Evolutionary conservation across 1,140 invertebrate genomes (phyloP).

Genomic region (Xylocopa sonorina): DNA sequence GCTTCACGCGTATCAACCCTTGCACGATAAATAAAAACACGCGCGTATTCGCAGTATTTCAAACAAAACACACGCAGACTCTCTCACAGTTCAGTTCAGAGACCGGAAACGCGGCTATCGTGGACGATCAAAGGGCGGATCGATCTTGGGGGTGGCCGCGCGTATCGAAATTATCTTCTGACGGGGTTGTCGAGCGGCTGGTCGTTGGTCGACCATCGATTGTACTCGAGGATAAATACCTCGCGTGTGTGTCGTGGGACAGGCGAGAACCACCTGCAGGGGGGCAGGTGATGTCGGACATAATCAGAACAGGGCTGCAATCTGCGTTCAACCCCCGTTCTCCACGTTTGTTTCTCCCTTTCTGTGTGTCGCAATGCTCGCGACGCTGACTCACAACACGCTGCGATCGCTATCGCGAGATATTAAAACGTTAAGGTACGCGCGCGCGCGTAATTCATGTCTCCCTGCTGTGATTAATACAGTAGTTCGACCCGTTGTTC

Average conservation of each 20-base stretch:
- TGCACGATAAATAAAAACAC: background rate
- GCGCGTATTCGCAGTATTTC: background rate
- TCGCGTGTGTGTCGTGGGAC: slow-evolving; percentile 57
- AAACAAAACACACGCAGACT: background rate
- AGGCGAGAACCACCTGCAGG: slow-evolving; percentile 76
- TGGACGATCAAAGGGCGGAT: slow-evolving; percentile 14
- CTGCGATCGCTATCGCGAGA: too few species aligned
- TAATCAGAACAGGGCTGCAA: slow-evolving; percentile 75
- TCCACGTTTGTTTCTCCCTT: slow-evolving; percentile 40
- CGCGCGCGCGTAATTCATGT: too few species aligned
- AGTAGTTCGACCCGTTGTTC: too few species aligned
- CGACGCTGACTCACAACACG: slow-evolving; percentile 33
- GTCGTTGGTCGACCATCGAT: slow-evolving; percentile 60
- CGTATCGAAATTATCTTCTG: slow-evolving; percentile 37
- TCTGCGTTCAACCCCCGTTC: slow-evolving; percentile 61
- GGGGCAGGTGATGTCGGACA: slow-evolving; percentile 76
- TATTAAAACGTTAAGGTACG: slow-evolving; percentile 6
- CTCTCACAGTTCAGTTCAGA: background rate
- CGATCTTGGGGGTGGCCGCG: slow-evolving; percentile 49
- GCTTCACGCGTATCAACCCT: background rate
- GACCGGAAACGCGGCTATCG: slow-evolving; percentile 11
- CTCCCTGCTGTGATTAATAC: too few species aligned
- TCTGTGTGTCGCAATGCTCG: slow-evolving; percentile 54
- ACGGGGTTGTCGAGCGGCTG: slow-evolving; percentile 45
- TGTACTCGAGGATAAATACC: slow-evolving; percentile 70